These are phyloP conservation scores for Nasonia giraulti DNA, from an alignment of 1,140 invertebrate species.

Conservation along the genomic window DNA sequence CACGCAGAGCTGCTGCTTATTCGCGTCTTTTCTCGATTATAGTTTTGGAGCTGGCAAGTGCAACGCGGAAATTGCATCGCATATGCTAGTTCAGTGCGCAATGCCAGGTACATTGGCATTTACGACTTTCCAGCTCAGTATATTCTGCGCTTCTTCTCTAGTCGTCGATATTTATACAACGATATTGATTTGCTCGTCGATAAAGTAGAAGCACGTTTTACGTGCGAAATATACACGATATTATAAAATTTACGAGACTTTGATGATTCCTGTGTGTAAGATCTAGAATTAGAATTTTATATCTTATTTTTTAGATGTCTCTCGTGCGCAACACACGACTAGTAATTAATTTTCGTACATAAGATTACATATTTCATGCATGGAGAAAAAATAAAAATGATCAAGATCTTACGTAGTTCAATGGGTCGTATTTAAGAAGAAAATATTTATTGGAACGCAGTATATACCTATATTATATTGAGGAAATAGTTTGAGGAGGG, in stretches of 20 bases:
- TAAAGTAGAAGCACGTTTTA: too few relatives aligned
- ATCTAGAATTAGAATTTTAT: too few relatives aligned
- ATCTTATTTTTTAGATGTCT: too few relatives aligned
- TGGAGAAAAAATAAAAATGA: neutral
- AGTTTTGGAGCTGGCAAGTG: neutral
- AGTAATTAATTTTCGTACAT: neutral
- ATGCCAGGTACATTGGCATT: neutral
- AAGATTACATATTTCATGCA: too few relatives aligned
- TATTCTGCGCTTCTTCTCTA: neutral
- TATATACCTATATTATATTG: too few relatives aligned
- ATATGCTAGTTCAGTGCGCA: neutral
- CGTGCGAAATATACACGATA: too few relatives aligned
- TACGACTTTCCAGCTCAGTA: neutral
- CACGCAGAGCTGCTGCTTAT: neutral
- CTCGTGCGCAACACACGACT: too few relatives aligned
- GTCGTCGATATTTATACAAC: neutral
- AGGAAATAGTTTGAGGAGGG: neutral
- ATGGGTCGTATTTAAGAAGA: too few relatives aligned
- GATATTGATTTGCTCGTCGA: too few relatives aligned
- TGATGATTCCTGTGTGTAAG: too few relatives aligned
- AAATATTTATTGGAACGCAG: neutral
- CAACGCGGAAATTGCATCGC: constrained; percentile 15
- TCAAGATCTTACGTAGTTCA: neutral
- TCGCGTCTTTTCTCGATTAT: neutral
- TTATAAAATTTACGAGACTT: too few relatives aligned